Base-by-base conservation (phyloP, 1,140 invertebrate genomes). In the Nixonia krombeini region DNA sequence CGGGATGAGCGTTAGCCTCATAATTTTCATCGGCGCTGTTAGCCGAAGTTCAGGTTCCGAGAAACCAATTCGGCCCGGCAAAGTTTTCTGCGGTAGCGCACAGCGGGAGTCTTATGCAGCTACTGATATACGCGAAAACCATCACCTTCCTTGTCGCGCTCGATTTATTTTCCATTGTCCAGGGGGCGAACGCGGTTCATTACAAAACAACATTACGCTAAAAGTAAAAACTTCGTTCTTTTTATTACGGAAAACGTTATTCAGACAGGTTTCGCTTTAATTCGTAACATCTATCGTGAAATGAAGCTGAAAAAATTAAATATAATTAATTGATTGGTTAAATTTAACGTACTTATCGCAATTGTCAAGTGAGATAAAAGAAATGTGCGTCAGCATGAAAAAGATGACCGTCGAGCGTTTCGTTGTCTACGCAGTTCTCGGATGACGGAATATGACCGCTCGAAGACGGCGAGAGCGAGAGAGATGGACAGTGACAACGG, bases 11-110 rank as follows among this genome's bases (percentile, higher is more conserved):
- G 56, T 63, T 59, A 55, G 66, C 44, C 58, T 42, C 66, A 58
- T 63, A 62, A 69, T 63, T 63, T 69, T 69, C 58, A 63, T 69
- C 59, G 44, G 41, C 50, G 47, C 58, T 50, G 29, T 58, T 53
- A 45, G 40, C 47, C 61, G 56, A 61, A 63, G 42, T 63, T 69
- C 26, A 31, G 29, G 33, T 69, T 69, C 66, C 53, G 38, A 69
- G 66, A 69, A 69, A 58, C 53, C 50, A 49, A 69, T 69, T 68
- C 65, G 65, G 41, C 4, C 26, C 40, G 47, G 42, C 35, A 38
- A 51, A 61, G 35, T 16, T 61, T 61, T 52, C 44, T 61, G 56
- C 45, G 58, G 66, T 69, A 52, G 63, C 71, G 37, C 51, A 40
- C 55, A 59, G 47, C 50, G 13, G 44, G 65, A 33, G 55, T 58